Percentiles rank a stretch among this genome's conserved stretches.
Conservation (phyloP, 2,113 vertebrate species). For the Triplophysa rosa region DNA sequence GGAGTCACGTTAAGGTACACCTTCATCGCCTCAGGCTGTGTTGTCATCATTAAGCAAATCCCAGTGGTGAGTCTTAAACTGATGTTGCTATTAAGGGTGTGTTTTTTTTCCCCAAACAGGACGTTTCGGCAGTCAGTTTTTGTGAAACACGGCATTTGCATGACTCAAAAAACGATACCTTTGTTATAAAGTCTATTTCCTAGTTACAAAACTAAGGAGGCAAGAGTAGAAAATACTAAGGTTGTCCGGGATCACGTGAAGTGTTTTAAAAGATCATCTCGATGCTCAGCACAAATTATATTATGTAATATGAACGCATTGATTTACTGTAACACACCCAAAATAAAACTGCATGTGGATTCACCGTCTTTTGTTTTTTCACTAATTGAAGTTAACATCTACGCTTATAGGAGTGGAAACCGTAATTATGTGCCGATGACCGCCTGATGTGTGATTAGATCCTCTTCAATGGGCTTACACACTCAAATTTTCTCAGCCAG, state of each 20-base stretch:
- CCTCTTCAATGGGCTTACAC: neutral
- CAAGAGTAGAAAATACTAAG: neutral
- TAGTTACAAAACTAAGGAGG: too few species aligned
- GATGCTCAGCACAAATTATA: neutral
- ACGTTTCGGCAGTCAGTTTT: constrained; percentile 8
- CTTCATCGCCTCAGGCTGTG: constrained; percentile 28
- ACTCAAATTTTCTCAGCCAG: neutral
- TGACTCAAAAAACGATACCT: neutral
- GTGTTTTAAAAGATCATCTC: neutral
- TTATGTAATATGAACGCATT: neutral
- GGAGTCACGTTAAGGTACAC: constrained; percentile 4
- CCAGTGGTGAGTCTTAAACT: neutral
- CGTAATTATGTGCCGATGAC: neutral
- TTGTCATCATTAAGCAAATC: constrained; percentile 10
- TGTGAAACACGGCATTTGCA: neutral
- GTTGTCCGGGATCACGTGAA: neutral
- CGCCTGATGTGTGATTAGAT: neutral
- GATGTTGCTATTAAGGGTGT: neutral
- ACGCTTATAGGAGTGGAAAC: neutral
- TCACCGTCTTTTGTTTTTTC: neutral
- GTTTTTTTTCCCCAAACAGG: neutral
- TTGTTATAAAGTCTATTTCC: too few species aligned
- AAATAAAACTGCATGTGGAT: neutral
- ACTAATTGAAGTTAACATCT: neutral
- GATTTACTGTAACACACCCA: neutral